Base-by-base conservation (phyloP, 2,113 vertebrate genomes). In the Sinocyclocheilus rhinocerous region DNA sequence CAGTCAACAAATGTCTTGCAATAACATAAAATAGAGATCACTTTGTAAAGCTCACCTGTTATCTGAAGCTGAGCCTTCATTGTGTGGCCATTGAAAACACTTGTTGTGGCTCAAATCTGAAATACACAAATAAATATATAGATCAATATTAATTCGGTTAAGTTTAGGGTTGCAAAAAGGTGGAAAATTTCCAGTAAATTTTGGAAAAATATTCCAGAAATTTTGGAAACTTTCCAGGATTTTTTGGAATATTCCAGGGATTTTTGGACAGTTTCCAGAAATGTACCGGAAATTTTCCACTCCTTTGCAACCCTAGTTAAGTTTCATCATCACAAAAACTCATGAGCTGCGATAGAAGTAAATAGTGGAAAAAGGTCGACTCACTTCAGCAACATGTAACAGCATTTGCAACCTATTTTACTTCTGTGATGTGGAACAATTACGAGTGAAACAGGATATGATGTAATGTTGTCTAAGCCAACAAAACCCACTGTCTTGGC, bases 61-160 rank as follows among this genome's bases (percentile, higher is more conserved):
- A 99, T 96, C 88, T 98, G 98, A 90, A 99, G 96, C 91, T 99
- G 98, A 77, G 98, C 97, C 95, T 98, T 99, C 98, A 99, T 99
- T 92, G 93, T 96, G 92, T 94, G 90, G 91, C 97, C 98, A 96
- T 97, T 94, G 90, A 96, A 90, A 94, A 24, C 24, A 59, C 15
- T 57, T 61, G 5, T 1, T 57, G 22, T 48, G 70, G 15, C 52
- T 89, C 7, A 77, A 29, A 83, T 87, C 88, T 89, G 67, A 22
- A 33, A 57, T 75, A 12, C 24, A 81, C 6, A 39, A 57, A 73
- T 9, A 16, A 52, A 39, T 4, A 73, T 0, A 26, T 6, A 52
- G 4, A 42, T 69, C 65, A 59, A 33, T 20, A 70, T 52, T 24
- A 6, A 76, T 52, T 76, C 0, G 3, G 55, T 42, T 80, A 42